Evolutionary conservation across 1,140 invertebrate species (phyloP), one percentile per base, ranked within the genome.

Genomic region (Colletes latitarsis): DNA sequence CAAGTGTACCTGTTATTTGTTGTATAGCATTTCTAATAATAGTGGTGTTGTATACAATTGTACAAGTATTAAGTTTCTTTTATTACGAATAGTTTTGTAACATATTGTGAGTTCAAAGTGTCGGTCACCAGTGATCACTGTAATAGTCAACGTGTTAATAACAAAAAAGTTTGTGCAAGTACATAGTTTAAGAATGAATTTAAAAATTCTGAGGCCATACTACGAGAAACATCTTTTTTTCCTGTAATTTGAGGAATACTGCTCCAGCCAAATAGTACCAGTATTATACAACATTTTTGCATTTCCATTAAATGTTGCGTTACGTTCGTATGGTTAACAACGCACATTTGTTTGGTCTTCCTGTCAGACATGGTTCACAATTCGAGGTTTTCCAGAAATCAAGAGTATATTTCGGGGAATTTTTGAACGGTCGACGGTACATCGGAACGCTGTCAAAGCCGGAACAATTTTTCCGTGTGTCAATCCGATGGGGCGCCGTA

Each of bases 401-500:
- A 82, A 84, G 55, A n/a, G 55, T 46, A 68, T 58, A 68, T 72
- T 67, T 82, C 57, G 66, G 39, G 63, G n/a, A 81, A 80, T 77
- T 85, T 86, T 77, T 81, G 41, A 71, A 1, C 62, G 21, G 14
- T 19, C 72, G 68, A 58, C 46, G 43, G 39, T 21, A 58, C 62
- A 66, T 77, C 77, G 83, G 70, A 57, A 41, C 73, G 60, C 62
- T 85, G 86, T 86, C 81, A 84, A 86, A 78, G 57, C 67, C 73
- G 73, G 67, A 81, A 81, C 68, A 85, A 83, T 89, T 88, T 89
- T 89, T 83, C 58, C 58, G 21, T 58, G 39, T 68, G 74, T 62
- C 55, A n/a, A 41, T 63, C 74, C 67, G 64, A 74, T 46, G 55
- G 71, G 41, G 21, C 30, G 60, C 63, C 74, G 43, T 74, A 86